These are phyloP conservation scores for Scytalopus superciliaris DNA, from an alignment of 2,113 vertebrate species.

Conservation along the genomic window DNA sequence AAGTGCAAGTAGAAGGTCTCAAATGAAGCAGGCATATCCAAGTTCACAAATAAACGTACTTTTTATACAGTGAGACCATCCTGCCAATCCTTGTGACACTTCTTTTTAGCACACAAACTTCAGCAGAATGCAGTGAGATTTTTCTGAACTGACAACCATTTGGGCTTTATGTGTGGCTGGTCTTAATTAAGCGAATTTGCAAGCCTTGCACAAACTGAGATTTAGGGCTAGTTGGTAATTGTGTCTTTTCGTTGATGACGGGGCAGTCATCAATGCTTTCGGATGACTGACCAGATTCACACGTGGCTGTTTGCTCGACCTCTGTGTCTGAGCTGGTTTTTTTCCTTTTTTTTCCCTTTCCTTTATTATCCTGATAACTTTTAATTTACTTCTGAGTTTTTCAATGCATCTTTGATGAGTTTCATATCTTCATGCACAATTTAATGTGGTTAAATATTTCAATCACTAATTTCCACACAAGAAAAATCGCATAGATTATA, in stretches of 20 bases:
- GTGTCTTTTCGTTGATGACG: not conserved
- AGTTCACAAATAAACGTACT: not conserved
- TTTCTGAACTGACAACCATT: constrained; percentile 5
- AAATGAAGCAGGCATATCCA: not conserved
- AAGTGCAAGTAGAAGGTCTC: not conserved
- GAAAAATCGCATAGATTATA: not conserved
- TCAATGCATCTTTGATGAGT: not conserved
- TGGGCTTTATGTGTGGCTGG: not conserved
- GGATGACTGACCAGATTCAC: not conserved
- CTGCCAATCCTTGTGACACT: not conserved
- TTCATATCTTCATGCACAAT: not conserved
- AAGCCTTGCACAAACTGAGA: not conserved
- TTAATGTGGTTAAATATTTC: not conserved
- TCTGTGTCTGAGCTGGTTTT: not conserved
- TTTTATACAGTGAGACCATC: not conserved
- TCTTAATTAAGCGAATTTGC: constrained; percentile 21
- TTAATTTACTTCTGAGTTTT: not conserved
- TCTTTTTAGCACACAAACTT: not conserved
- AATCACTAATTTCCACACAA: not conserved
- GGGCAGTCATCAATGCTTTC: not conserved
- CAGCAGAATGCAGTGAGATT: constrained; percentile 5
- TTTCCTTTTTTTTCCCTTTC: not conserved
- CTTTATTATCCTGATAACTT: not conserved
- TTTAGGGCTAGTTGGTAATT: not conserved
- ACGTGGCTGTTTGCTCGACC: not conserved